Base-by-base conservation (phyloP, 2,113 vertebrate genomes). In the Ochotona curzoniae region DNA sequence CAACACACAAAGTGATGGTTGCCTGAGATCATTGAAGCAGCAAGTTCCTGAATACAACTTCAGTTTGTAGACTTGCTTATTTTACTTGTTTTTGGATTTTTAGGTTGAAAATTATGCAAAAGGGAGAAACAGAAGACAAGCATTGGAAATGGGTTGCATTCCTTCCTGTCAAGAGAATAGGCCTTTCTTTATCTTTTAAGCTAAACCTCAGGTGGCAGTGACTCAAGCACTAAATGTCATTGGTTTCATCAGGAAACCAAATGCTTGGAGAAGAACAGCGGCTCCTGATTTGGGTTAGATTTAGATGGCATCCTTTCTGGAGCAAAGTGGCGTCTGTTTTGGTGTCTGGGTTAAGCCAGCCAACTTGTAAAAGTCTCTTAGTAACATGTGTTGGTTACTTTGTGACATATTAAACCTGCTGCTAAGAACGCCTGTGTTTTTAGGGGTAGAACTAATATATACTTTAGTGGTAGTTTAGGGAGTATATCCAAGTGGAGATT, bases 181-280 rank as follows among this genome's bases (percentile, higher is more conserved):
- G 18, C 38, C 49, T 91, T 93, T 90, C 89, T 93, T 96, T 93
- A 90, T 95, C 80, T 94, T 93, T 91, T 85, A 73, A 95, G 94
- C 89, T 90, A 93, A 91, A 93, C 86, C 93, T 96, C 83, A 86
- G 93, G 51, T 96, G 88, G 90, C 94, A 86, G 54, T 95, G 90
- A 94, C 87, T 96, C 66, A 82, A 82, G 47, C 83, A 88, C 73
- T 93, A 94, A 95, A 90, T 96, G 91, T 93, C 95, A 92, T 71
- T 95, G 91, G 69, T 96, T 95, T 94, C 87, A 93, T 96, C 91
- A 91, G 80, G 88, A 97, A 96, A 96, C 93, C 85, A 91, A 78
- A 96, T 90, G 76, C 93, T 96, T 87, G n/a, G 82, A 75, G 81
- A 94, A 96, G 87, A 96, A 86, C 54, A 95, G 83, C 94, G 83